Base-by-base conservation (phyloP, 2,888 invertebrate species). In the Meloe dianella region DNA sequence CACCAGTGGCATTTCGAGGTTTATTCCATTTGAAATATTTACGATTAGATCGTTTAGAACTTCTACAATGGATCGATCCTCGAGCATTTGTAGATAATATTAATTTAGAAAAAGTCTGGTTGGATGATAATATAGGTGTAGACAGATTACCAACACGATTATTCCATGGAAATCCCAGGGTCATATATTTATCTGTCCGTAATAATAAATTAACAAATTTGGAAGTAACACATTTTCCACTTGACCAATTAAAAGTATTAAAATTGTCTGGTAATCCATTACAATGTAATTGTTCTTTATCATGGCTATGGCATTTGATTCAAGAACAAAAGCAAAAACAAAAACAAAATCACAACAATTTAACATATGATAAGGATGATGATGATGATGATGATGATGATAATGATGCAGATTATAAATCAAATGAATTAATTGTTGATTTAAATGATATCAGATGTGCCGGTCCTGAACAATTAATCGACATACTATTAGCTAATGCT, bases 31-130 rank as follows among this genome's bases (percentile, higher is more conserved):
- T 95, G 75, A 89, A 89, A 80, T 89, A 88, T 80, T 86, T 95
- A 78, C 91, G 90, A 81, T 85, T 95, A 78, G 90, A 90, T 83
- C 87, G 90, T 76, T 86, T 91, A 76, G 89, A 89, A 77, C 86
- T 88, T 73, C 85, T 95, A 74, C 86, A 86, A 71, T 87, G 85
- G 80, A 90, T 95, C 75, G 92, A 94, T 84, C 87, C 91, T 24
- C 85, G 93, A 82, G 92, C 94, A 62, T 94, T 94, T 81, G 92
- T 92, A 68, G 94, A 94, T 85, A 94, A 94, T 82, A 92, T 94
- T 35, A 91, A 93, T 79, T 85, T 94, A 73, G 92, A 94, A 80
- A 88, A 89, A 71, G 89, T 94, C 74, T 89, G 90, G 82, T 86
- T 95, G 85, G 92, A 93, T 81, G 90, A 91, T 79, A 95, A 95